phyloP scores from a whole-genome alignment of 2,888 invertebrate species.

The Amphipoea lucens region DNA sequence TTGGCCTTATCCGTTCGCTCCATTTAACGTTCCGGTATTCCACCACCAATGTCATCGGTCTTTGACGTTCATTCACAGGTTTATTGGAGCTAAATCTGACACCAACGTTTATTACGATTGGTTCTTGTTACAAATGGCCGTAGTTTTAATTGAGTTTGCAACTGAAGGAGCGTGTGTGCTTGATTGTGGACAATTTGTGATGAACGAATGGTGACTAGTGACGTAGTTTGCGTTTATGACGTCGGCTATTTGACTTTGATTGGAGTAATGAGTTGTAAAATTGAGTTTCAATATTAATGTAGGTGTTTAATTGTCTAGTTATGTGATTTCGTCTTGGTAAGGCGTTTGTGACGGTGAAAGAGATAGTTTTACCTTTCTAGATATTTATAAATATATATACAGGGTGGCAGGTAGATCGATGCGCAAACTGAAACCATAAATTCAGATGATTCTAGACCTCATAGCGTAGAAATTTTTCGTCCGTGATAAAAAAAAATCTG shows the following conservation, averaged over 20 bases:
- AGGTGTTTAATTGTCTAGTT: constrained; percentile 2
- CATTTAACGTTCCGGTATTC: constrained; percentile 70
- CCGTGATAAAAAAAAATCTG: background rate
- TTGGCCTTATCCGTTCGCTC: constrained; percentile 68
- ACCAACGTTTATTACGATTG: constrained; percentile 68
- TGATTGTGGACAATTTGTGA: constrained; percentile 74
- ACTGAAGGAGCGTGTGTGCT: constrained; percentile 70
- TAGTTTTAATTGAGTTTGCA: constrained; percentile 84
- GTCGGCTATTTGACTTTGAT: constrained; percentile 46
- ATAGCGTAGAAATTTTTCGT: background rate
- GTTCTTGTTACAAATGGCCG: constrained; percentile 75
- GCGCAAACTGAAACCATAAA: background rate
- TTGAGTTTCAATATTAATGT: constrained; percentile 14
- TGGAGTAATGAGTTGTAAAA: constrained; percentile 7
- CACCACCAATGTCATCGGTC: constrained; percentile 67
- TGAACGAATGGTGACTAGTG: constrained; percentile 61
- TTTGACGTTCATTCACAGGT: constrained; percentile 67
- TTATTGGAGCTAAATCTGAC: constrained; percentile 65
- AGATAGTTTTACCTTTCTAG: background rate
- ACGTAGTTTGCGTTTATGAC: constrained; percentile 60
- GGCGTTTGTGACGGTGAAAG: background rate
- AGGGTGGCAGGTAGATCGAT: background rate
- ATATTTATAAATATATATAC: background rate
- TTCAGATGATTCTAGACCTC: background rate
- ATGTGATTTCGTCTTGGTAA: background rate